Percentiles rank a stretch among this genome's conserved stretches.
Evolutionary conservation across 2,888 invertebrate species (phyloP).

Genomic region (Rotaria sp.): DNA sequence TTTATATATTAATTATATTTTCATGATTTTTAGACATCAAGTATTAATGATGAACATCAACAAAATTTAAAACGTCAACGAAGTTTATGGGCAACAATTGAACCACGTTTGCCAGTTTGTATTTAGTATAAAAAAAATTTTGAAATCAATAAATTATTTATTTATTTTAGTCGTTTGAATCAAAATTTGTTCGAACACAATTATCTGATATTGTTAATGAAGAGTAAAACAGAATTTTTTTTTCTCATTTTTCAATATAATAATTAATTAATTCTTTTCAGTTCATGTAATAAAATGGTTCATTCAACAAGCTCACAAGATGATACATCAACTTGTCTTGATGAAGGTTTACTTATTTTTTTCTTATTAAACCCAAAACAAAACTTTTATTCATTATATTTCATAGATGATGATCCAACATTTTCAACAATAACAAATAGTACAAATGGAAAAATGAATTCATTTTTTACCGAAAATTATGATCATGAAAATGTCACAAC

Average conservation of each 20-base stretch:
- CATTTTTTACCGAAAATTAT: slow-evolving; percentile 18
- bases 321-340: not conserved
- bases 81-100: not conserved
- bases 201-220: not conserved
- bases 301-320: not conserved
- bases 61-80: not conserved
- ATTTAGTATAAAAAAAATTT: not conserved
- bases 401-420: not conserved
- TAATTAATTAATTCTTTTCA: not conserved
- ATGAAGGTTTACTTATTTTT: not conserved
- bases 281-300: not conserved
- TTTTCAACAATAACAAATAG: not conserved
- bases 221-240: not conserved
- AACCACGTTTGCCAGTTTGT: not conserved
- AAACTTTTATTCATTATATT: not conserved
- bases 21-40: not conserved
- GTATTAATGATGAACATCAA: not conserved
- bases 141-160: not conserved
- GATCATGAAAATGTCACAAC: not conserved
- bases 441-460: not conserved
- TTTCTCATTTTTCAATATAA: no score
- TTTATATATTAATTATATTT: not conserved
- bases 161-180: not conserved
- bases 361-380: not conserved
- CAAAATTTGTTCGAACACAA: not conserved